Evolutionary conservation across 30 jellyfish, hydroid and myxozoan species (phyloP).

Genomic region (Aurelia coerulea): DNA sequence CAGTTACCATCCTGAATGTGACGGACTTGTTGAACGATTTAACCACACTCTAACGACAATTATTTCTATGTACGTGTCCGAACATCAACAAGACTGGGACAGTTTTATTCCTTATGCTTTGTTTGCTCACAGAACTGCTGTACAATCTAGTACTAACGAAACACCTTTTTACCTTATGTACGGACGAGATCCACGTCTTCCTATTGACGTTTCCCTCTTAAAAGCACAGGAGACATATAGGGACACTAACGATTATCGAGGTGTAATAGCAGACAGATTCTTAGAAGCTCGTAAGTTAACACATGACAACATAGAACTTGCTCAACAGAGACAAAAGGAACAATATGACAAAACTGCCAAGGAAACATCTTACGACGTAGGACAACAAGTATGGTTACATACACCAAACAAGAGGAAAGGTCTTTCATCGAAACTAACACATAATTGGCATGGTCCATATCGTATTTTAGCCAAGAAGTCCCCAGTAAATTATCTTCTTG

Average conservation of each 20-base stretch:
- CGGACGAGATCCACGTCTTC: slow-evolving; percentile 67
- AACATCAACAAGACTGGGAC: slow-evolving; percentile 67
- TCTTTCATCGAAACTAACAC: slow-evolving; percentile 39
- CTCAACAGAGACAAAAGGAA: slow-evolving; percentile 38
- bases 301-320: slow-evolving; percentile 37
- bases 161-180: slow-evolving; percentile 49
- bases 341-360: slow-evolving; percentile 41
- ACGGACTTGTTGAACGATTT: slow-evolving; percentile 64
- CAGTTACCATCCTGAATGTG: slow-evolving; percentile 57
- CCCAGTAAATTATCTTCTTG: slow-evolving; percentile 43
- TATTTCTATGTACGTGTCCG: slow-evolving; percentile 61
- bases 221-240: slow-evolving; percentile 28
- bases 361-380: slow-evolving; percentile 23
- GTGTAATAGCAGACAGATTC: slow-evolving; percentile 12
- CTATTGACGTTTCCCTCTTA: slow-evolving; percentile 46
- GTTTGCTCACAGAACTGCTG: slow-evolving; percentile 49
- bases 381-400: slow-evolving; percentile 70
- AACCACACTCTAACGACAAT: slow-evolving; percentile 43
- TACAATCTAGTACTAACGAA: slow-evolving; percentile 33
- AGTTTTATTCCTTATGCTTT: slow-evolving; percentile 30
- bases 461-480: slow-evolving; percentile 68
- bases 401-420: slow-evolving; percentile 57
- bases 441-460: slow-evolving; percentile 76
- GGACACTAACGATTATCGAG: slow-evolving; percentile 41
- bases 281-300: slow-evolving; percentile 38